phyloP scores from a whole-genome alignment of 2,113 vertebrate genomes.

The Paramisgurnus dabryanus region DNA sequence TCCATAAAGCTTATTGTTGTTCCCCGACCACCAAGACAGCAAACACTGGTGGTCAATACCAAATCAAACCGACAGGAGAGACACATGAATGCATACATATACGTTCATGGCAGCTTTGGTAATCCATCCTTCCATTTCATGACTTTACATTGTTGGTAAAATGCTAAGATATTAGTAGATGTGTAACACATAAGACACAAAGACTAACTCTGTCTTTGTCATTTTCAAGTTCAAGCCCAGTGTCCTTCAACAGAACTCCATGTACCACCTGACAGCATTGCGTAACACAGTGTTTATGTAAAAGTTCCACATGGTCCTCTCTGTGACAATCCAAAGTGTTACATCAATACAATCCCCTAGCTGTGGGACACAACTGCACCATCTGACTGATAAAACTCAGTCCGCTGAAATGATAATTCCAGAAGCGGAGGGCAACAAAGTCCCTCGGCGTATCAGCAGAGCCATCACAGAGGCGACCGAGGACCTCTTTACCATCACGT shows the following conservation, averaged over 20 bases:
- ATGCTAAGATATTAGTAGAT: conserved; percentile 40
- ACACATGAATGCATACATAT: conserved; percentile 33
- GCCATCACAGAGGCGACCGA: conserved; percentile 24
- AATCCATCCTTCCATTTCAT: conserved; percentile 42
- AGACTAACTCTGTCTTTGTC: conserved; percentile 19
- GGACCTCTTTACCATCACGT: conserved; percentile 1
- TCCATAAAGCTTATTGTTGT: conserved; percentile 52
- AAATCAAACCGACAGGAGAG: conserved; percentile 31
- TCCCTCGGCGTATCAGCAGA: conserved; percentile 15
- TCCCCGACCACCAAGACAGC: conserved; percentile 41
- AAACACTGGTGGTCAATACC: conserved; percentile 24
- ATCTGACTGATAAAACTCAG: conserved; percentile 56
- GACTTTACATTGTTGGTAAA: conserved; percentile 43
- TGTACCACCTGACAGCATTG: conserved; percentile 26
- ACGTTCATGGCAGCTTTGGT: conserved; percentile 57
- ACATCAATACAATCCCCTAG: conserved; percentile 44
- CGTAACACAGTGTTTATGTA: conserved; percentile 35
- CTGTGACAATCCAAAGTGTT: conserved; percentile 26
- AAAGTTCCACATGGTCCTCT: conserved; percentile 38
- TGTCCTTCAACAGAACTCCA: conserved; percentile 31
- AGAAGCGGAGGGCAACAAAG: conserved; percentile 32
- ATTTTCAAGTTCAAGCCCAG: conserved; percentile 34
- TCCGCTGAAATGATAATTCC: conserved; percentile 29
- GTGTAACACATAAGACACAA: conserved; percentile 46
- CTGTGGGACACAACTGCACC: conserved; percentile 33